phyloP scores from a whole-genome alignment of 1,140 invertebrate genomes.

The Trichoplusia ni region DNA sequence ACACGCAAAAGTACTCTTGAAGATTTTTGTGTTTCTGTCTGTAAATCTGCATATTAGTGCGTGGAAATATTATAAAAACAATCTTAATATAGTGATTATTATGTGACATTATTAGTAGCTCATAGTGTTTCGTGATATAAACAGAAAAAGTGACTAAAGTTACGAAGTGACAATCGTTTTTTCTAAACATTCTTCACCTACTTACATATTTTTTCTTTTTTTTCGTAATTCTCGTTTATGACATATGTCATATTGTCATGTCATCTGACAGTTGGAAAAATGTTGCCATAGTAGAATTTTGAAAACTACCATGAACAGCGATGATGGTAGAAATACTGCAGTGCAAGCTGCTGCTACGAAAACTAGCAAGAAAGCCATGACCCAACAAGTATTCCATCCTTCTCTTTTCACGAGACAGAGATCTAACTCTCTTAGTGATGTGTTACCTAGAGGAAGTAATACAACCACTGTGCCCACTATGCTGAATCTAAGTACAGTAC shows the following conservation, averaged over 20 bases:
- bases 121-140: not conserved
- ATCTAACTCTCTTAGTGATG: not conserved
- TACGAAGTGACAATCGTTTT: constrained; percentile 1
- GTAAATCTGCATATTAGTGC: not conserved
- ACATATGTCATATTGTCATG: not conserved
- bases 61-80: not conserved
- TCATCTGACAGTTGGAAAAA: no score
- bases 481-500: not conserved
- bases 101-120: not conserved
- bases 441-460: not conserved
- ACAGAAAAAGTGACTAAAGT: not conserved
- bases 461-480: not conserved
- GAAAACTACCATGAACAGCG: not conserved
- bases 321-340: not conserved
- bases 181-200: not conserved
- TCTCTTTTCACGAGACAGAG: not conserved
- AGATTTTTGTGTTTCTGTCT: no score
- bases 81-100: not conserved
- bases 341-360: not conserved
- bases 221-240: constrained; percentile 3
- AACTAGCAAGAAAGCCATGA: not conserved
- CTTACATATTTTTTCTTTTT: not conserved
- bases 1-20: no score
- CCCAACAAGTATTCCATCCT: not conserved
- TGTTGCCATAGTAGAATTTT: not conserved